A percentile compares a stretch with the other conserved stretches of the same genome.
Conservation (phyloP, 2,888 invertebrate species). For the Luperina nickerlii region DNA sequence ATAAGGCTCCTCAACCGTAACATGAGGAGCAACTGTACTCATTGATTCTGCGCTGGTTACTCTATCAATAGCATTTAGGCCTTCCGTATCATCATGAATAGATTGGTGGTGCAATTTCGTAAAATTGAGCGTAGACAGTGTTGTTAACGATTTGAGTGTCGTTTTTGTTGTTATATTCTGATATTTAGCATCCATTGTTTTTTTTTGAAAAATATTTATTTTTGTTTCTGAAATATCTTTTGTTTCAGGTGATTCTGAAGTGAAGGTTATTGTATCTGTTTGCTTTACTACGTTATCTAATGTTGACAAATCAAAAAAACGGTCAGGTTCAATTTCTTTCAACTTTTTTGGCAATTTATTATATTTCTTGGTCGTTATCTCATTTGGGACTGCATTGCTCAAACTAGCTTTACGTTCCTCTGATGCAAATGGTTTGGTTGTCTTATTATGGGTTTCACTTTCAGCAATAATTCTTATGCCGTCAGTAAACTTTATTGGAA, state of each 20-base stretch:
- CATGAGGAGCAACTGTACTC: background rate
- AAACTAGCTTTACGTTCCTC: background rate
- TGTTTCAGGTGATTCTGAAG: background rate
- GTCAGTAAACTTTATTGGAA: constrained; percentile 1
- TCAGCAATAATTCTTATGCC: background rate
- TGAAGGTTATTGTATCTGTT: background rate
- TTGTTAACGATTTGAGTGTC: background rate
- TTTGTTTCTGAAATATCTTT: background rate
- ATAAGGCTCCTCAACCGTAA: background rate
- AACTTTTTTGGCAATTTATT: background rate
- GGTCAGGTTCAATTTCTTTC: background rate
- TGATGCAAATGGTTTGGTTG: background rate
- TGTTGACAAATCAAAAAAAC: background rate
- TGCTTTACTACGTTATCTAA: background rate
- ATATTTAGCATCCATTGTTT: background rate
- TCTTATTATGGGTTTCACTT: background rate
- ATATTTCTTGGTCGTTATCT: background rate
- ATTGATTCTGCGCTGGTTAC: background rate
- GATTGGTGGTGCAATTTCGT: background rate
- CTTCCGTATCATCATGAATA: background rate
- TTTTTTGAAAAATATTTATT: background rate
- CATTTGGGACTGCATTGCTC: background rate
- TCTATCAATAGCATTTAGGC: background rate
- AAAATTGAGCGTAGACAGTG: background rate
- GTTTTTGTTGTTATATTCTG: background rate